Percentiles rank a stretch among this genome's conserved stretches.
Evolutionary conservation across 2,888 invertebrate genomes (phyloP).

Genomic region (Abrostola triplasia): DNA sequence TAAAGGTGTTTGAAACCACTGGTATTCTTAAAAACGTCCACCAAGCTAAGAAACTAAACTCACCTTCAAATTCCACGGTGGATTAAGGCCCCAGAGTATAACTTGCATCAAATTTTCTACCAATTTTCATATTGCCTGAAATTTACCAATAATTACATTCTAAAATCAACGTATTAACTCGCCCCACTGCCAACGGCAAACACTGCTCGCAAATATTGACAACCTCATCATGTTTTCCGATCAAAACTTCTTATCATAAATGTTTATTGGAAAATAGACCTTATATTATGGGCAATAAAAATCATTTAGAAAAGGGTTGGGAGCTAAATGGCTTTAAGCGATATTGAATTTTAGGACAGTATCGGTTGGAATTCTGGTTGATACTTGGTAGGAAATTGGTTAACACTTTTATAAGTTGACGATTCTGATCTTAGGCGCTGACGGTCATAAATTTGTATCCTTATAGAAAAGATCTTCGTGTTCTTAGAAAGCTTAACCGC

Average conservation of each 20-base stretch:
- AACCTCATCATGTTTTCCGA: conserved; percentile 49
- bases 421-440: neutral
- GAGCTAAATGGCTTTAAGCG: conserved; percentile 20
- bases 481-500: too few relatives aligned
- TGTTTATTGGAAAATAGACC: conserved; percentile 35
- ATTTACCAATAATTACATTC: conserved; percentile 52
- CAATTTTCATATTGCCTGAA: conserved; percentile 42
- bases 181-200: conserved; percentile 41
- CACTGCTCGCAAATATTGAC: conserved; percentile 52
- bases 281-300: conserved; percentile 19
- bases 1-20: too few relatives aligned
- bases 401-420: neutral
- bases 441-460: too few relatives aligned
- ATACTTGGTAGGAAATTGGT: neutral
- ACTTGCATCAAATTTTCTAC: conserved; percentile 26
- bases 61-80: neutral
- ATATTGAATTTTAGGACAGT: conserved; percentile 24
- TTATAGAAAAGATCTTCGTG: too few relatives aligned
- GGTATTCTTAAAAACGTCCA: too few relatives aligned
- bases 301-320: conserved; percentile 5
- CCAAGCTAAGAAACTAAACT: neutral
- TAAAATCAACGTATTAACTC: conserved; percentile 52
- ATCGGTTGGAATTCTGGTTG: conserved; percentile 8
- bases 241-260: conserved; percentile 49
- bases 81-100: neutral